Conservation (phyloP, 1,140 invertebrate genomes). For the Chlorops oryzae region DNA sequence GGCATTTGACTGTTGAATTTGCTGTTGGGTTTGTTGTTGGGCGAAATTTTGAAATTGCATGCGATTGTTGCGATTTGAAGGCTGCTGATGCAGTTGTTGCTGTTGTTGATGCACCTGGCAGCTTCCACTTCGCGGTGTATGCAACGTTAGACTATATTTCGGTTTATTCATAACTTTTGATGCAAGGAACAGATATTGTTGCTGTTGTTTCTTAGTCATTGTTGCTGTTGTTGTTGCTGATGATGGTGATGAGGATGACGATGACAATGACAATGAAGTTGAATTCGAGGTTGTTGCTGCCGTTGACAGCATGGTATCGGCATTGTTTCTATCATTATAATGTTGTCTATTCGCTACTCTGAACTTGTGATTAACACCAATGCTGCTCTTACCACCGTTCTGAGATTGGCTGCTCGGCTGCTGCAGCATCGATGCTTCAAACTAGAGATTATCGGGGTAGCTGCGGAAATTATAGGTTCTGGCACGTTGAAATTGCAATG, state of each 20-base stretch:
- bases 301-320: too few relatives aligned
- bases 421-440: conserved; percentile 36
- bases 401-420: conserved; percentile 9
- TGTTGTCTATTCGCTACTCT: too few relatives aligned
- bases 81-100: too few relatives aligned
- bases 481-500: conserved; percentile 40
- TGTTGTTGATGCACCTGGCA: too few relatives aligned
- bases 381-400: conserved; percentile 6
- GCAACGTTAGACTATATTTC: conserved; percentile 17
- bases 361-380: conserved; percentile 2
- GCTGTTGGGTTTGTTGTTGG: background rate
- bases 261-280: background rate
- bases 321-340: too few relatives aligned
- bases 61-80: too few relatives aligned
- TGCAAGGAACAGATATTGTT: conserved; percentile 21
- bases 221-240: background rate
- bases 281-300: background rate
- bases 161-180: conserved; percentile 7
- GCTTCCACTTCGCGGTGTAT: too few relatives aligned
- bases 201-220: conserved; percentile 21
- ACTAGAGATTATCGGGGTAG: conserved; percentile 47
- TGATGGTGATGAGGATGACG: background rate
- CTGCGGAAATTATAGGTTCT: conserved; percentile 46
- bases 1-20: conserved; percentile 20
- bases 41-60: too few relatives aligned